Evolutionary conservation across 2,797 vertebrate species (phyloP).

Genomic region (Thamnophis elegans): DNA sequence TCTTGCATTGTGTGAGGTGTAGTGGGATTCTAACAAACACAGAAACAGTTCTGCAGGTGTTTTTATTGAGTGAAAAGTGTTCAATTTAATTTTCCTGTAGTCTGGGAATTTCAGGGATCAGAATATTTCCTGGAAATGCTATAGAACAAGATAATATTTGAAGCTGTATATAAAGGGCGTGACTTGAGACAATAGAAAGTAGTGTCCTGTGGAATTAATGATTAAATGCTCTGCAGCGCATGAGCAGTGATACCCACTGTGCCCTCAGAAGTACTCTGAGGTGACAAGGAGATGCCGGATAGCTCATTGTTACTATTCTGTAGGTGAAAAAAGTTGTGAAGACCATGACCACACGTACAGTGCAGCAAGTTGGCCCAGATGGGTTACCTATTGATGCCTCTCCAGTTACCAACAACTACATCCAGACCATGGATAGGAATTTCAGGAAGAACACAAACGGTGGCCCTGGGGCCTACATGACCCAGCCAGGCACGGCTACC

Average conservation of each 20-base stretch:
- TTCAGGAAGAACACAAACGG: constrained; percentile 80
- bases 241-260: neutral
- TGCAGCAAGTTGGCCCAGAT: constrained; percentile 82
- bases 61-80: neutral
- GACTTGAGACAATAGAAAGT: neutral
- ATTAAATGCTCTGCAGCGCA: neutral
- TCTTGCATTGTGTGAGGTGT: neutral
- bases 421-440: constrained; percentile 83
- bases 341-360: constrained; percentile 87
- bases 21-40: neutral
- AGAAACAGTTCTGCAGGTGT: neutral
- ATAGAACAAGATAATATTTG: neutral
- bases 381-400: constrained; percentile 85
- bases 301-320: neutral
- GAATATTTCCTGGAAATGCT: no score
- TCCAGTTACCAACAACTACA: constrained; percentile 78
- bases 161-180: neutral
- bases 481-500: constrained; percentile 78
- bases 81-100: neutral
- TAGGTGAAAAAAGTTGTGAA: constrained; percentile 94
- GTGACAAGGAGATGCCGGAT: neutral
- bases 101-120: neutral
- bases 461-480: constrained; percentile 74
- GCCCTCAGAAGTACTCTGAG: neutral
- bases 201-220: neutral